Percentiles rank a stretch among this genome's conserved stretches.
phyloP scores from a whole-genome alignment of 1,140 invertebrate species.

The Wiebesia pumilae region DNA sequence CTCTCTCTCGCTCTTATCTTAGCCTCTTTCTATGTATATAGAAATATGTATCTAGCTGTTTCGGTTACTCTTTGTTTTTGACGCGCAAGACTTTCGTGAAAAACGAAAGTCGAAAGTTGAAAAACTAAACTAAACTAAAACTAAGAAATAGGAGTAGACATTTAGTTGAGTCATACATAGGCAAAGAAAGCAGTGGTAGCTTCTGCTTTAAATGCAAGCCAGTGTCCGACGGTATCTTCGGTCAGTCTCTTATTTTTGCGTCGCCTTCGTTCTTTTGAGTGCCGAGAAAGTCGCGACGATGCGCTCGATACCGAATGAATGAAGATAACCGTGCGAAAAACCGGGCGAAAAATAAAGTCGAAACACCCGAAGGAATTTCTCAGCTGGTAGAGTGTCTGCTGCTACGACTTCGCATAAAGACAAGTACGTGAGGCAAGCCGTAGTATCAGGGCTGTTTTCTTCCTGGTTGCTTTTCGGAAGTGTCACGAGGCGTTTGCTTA shows the following conservation, averaged over 20 bases:
- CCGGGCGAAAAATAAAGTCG: constrained; percentile 5
- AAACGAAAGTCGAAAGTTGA: not conserved
- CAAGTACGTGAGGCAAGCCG: not conserved
- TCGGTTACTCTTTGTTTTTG: not conserved
- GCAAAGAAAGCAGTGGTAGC: not conserved
- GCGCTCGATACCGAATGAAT: not conserved
- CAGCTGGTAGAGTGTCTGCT: not conserved
- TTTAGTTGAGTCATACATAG: not conserved
- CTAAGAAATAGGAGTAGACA: not conserved
- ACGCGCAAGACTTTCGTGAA: not conserved
- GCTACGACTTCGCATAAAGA: constrained; percentile 4
- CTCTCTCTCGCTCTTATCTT: not conserved
- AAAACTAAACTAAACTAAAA: not conserved
- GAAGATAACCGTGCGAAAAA: not conserved
- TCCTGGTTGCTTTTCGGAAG: not conserved
- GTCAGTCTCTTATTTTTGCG: constrained; percentile 6
- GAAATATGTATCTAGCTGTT: not conserved
- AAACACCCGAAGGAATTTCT: not conserved
- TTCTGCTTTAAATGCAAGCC: constrained; percentile 46
- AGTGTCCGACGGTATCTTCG: constrained; percentile 29
- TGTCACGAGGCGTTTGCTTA: not conserved
- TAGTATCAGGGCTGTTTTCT: not conserved
- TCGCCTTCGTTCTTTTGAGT: not conserved
- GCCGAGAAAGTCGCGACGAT: not conserved
- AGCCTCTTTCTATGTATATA: not conserved